These are phyloP conservation scores for Herpetotheres cachinnans DNA, from an alignment of 2,113 vertebrate genomes.

Conservation along the genomic window DNA sequence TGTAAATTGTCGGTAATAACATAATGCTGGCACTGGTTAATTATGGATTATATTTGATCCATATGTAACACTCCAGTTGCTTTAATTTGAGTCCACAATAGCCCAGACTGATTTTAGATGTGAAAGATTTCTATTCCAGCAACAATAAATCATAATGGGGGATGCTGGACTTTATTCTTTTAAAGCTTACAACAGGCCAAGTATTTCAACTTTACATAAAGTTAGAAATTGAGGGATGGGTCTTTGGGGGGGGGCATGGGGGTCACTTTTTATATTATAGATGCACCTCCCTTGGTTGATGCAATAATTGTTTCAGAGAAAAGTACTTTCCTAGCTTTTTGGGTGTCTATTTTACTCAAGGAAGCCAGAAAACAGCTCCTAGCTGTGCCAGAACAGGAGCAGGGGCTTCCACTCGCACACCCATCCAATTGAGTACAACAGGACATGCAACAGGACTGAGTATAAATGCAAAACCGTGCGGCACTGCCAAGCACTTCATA, in stretches of 20 bases:
- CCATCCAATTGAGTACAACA: rapidly evolving
- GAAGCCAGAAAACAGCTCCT: background rate
- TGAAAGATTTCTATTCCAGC: background rate
- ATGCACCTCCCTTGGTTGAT: background rate
- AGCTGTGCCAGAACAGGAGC: background rate
- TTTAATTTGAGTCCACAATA: background rate
- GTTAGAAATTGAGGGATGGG: background rate
- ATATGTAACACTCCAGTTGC: background rate
- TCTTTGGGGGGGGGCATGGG: background rate
- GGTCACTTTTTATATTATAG: background rate
- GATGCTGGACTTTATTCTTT: background rate
- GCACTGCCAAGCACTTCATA: background rate
- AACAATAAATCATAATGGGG: background rate
- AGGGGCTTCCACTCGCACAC: background rate
- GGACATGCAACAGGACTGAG: background rate
- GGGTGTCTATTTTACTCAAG: background rate
- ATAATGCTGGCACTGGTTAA: conserved; percentile 28
- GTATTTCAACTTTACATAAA: background rate
- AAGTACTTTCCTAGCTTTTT: background rate
- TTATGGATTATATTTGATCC: conserved; percentile 29
- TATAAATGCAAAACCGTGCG: background rate
- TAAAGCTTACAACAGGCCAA: background rate
- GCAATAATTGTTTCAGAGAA: background rate
- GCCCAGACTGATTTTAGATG: background rate
- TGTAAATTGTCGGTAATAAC: conserved; percentile 12